Evolutionary conservation across 2,888 invertebrate species (phyloP).

Genomic region (Onchidella celtica): DNA sequence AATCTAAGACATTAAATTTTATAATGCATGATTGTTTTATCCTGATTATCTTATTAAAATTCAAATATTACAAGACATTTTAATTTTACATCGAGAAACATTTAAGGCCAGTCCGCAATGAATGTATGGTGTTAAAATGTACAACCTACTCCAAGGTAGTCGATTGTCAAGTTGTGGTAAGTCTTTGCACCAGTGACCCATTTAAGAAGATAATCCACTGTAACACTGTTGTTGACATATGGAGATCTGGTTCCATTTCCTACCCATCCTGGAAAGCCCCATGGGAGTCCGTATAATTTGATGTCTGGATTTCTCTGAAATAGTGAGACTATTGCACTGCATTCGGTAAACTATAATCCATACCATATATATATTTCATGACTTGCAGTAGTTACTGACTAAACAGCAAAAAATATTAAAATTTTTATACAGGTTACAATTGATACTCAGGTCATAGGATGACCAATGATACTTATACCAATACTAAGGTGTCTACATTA

Average conservation of each 20-base stretch:
- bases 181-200: constrained; percentile 78
- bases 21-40: no score
- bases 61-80: no score
- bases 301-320: constrained; percentile 77
- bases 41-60: no score
- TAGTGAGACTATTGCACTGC: constrained; percentile 22
- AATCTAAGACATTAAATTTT: no score
- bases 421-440: no score
- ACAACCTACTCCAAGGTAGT: constrained; percentile 79
- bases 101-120: no score
- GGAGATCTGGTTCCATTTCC: constrained; percentile 69
- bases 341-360: no score
- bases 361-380: background rate
- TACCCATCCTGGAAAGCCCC: constrained; percentile 79
- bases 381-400: background rate
- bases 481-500: no score
- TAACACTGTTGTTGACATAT: constrained; percentile 61
- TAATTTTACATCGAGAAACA: no score
- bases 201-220: constrained; percentile 73
- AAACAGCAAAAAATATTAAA: background rate
- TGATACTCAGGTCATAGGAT: no score
- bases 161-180: constrained; percentile 74
- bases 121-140: no score
- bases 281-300: constrained; percentile 77
- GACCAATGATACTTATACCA: no score